These are phyloP conservation scores for Meta bourneti DNA, from an alignment of 2,888 invertebrate genomes.

Conservation along the genomic window DNA sequence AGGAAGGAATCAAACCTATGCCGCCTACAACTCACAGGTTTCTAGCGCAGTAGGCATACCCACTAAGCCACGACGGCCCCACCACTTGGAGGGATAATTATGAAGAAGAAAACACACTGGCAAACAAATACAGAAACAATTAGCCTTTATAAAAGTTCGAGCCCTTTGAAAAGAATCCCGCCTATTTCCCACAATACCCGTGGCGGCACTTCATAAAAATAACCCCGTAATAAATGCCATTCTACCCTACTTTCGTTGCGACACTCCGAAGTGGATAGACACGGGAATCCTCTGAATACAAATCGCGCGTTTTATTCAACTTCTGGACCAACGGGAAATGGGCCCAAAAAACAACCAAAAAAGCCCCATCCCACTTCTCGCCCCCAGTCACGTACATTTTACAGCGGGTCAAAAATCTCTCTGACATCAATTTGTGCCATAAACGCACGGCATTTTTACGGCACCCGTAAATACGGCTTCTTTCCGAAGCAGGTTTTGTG, in stretches of 20 bases:
- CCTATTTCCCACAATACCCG: neutral
- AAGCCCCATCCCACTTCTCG: constrained; percentile 9
- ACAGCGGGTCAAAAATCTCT: constrained; percentile 64
- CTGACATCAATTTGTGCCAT: constrained; percentile 62
- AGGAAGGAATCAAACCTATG: too few relatives aligned
- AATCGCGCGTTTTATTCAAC: constrained; percentile 24
- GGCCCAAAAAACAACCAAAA: neutral
- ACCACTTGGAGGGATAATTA: too few relatives aligned
- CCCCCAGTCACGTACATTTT: constrained; percentile 46
- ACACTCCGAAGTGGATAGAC: constrained; percentile 5
- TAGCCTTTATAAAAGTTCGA: too few relatives aligned
- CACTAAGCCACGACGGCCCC: too few relatives aligned
- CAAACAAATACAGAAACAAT: too few relatives aligned
- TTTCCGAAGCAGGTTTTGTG: constrained; percentile 41
- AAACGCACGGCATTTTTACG: constrained; percentile 58
- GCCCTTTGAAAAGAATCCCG: neutral
- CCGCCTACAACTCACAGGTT: too few relatives aligned
- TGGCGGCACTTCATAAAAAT: neutral
- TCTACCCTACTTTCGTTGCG: constrained; percentile 6
- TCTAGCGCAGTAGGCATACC: too few relatives aligned
- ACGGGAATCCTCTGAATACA: constrained; percentile 42
- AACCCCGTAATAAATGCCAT: constrained; percentile 5
- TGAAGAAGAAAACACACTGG: too few relatives aligned
- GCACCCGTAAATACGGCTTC: constrained; percentile 30
- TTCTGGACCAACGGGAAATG: neutral